Conservation (phyloP, 2,797 vertebrate genomes). For the Nothura maculosa region DNA sequence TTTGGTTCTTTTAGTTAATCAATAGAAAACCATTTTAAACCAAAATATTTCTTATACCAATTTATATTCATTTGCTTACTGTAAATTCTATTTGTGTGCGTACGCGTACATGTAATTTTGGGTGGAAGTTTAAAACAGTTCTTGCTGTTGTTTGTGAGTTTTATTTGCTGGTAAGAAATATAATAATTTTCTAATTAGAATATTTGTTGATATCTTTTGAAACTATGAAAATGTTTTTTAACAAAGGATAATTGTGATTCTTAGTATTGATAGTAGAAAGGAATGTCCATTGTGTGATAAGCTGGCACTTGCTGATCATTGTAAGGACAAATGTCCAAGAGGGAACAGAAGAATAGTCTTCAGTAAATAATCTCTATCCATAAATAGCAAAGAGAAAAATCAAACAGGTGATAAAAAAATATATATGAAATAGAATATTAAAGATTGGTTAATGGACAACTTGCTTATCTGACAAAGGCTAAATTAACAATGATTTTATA, state of each 20-base stretch:
- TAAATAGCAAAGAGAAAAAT: neutral
- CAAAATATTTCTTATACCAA: neutral
- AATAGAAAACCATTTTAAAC: neutral
- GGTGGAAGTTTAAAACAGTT: neutral
- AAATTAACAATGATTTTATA: neutral
- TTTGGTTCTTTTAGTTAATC: neutral
- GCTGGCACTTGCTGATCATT: neutral
- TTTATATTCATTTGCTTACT: neutral
- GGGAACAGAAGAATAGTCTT: neutral
- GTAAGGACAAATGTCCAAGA: neutral
- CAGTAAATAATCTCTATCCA: neutral
- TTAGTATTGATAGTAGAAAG: neutral
- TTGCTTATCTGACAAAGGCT: neutral
- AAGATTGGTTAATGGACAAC: neutral
- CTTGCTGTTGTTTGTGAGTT: neutral
- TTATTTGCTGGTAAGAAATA: neutral
- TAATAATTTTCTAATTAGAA: neutral
- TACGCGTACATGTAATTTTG: too few relatives aligned
- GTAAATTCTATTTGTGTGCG: neutral
- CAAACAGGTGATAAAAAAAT: neutral
- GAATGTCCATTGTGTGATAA: neutral
- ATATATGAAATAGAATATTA: accelerated
- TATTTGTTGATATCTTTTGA: neutral
- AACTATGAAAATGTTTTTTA: neutral
- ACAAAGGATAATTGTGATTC: neutral